Evolutionary conservation across 2,113 vertebrate genomes (phyloP).

Genomic region (Odontesthes bonariensis): DNA sequence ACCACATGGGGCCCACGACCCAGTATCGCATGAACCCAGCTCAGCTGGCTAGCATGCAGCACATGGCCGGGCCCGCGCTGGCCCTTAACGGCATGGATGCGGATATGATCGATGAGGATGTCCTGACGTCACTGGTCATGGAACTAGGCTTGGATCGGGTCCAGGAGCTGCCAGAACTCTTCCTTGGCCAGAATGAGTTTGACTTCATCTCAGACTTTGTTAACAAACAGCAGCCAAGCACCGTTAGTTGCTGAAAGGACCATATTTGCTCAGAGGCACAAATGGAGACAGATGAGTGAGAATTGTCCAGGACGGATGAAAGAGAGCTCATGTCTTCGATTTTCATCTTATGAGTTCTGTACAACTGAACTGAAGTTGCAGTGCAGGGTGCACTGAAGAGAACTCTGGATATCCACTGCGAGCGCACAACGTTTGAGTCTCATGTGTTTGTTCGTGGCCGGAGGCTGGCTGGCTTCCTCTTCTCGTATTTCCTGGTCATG

Average conservation of each 20-base stretch:
- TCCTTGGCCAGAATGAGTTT: conserved; percentile 98
- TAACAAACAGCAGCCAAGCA: conserved; percentile 94
- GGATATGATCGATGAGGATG: conserved; percentile 97
- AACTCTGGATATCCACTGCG: conserved; percentile 66
- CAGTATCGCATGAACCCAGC: conserved; percentile 86
- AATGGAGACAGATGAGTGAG: conserved; percentile 38
- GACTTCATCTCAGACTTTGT: conserved; percentile 98
- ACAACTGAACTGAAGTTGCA: conserved; percentile 22
- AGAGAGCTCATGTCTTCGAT: conserved; percentile 46
- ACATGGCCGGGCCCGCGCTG: conserved; percentile 85
- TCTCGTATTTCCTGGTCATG: conserved; percentile 75
- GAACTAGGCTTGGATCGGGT: conserved; percentile 96
- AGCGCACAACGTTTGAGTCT: conserved; percentile 40
- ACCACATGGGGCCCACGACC: conserved; percentile 79
- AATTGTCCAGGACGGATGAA: conserved; percentile 49
- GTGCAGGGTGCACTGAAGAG: conserved; percentile 44
- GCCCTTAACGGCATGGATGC: conserved; percentile 92
- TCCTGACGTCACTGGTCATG: conserved; percentile 93
- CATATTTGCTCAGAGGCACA: conserved; percentile 27
- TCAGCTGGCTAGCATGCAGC: conserved; percentile 87
- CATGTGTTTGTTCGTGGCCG: conserved; percentile 45
- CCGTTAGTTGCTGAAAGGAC: conserved; percentile 92
- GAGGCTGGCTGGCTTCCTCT: conserved; percentile 44
- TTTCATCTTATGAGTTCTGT: conserved; percentile 55
- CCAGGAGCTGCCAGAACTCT: conserved; percentile 97